Base-by-base conservation (phyloP, 2,797 vertebrate genomes). In the Danio tinwini region DNA sequence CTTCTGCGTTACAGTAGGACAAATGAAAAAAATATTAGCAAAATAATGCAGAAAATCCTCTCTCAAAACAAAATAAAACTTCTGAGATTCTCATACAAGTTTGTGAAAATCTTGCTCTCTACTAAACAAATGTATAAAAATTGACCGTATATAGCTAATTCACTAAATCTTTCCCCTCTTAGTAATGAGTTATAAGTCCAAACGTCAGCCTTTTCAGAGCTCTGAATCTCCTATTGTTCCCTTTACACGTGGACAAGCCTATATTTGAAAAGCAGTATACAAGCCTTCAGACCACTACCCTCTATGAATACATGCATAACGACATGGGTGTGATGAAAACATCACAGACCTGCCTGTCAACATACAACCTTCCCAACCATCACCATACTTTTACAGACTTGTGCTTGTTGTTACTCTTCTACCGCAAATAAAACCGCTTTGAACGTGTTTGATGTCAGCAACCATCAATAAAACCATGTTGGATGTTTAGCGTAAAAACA, bases 321-420 rank as follows among this genome's bases (percentile, higher is more conserved):
- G 52, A 78, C 80, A 76, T 73, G 83, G 69, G 81, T 78, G 85
- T 82, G 82, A 85, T 49, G 67, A 84, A 83, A 82, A 81, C 82
- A 83, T 71, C 64, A 42, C 71, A 81, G 58, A 40, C 14, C 75
- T 68, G 44, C 77, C 73, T 72, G 77, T 76, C 78, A 74, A 80
- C 83, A 80, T 74, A 70, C 74, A 64, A 50, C 44, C 58, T 72
- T 69, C 49, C 78, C 79, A 80, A 72, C 63, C 70, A 55, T 42
- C 70, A 75, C 52, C 61, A 70, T 58, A 49, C 59, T 69, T 75
- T 80, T 61, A 69, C 62, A 13, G 52, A 37, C 40, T 19, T 53
- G 19, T 75, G 63, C 55, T 76, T 73, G 44, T 47, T 68, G 59
- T 64, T 39, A 55, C 61, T 76, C 9, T 21, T 71, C 39, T 39